Base-by-base conservation (phyloP, 2,797 vertebrate species). In the Champsocephalus esox region DNA sequence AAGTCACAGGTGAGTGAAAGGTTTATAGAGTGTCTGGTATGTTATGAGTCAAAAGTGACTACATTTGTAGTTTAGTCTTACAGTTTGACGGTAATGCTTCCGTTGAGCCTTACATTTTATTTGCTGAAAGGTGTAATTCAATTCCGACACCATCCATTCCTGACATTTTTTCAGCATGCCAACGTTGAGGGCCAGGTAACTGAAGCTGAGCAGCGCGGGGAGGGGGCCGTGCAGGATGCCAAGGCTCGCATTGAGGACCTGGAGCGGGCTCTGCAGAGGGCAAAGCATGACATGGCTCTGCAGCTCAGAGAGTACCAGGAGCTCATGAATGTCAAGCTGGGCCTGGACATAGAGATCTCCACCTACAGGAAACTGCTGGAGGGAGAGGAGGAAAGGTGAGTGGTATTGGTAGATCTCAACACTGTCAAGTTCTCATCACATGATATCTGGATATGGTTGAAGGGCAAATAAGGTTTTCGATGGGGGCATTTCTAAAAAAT, bases 271-370 rank as follows among this genome's bases (percentile, higher is more conserved):
- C 67, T 94, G 61, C 82, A 88, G 66, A 93, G 84, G 28, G 70
- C 92, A 66, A 94, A 94, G 80, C 86, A 87, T 9, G 81, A 92
- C 52, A 91, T 95, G 92, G 73, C 86, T 14, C 50, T 16, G 54
- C 93, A 94, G 49, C 28, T 96, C 62, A 28, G 24, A 61, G 91
- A 94, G 16, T 97, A 99, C 91, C 97, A 99, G 93, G 95, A 96
- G 6, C 95, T 99, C 66, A 94, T 93, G 90, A 93, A 94, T 9
- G 12, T 94, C 70, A 96, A 95, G 67, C 65, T 95, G 80, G 92
- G 80, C 19, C 87, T 96, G 73, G 95, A 96, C 82, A 94, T 94
- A 0, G 92, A 96, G 85, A 94, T 92, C 1, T 94, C 94, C 76
- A 96, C 94, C 32, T 96, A 95, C 78, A 91, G 49, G 62, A 94